A percentile compares a stretch with the other conserved stretches of the same genome.
Evolutionary conservation across 2,113 vertebrate genomes (phyloP).

Genomic region (Eublepharis macularius): DNA sequence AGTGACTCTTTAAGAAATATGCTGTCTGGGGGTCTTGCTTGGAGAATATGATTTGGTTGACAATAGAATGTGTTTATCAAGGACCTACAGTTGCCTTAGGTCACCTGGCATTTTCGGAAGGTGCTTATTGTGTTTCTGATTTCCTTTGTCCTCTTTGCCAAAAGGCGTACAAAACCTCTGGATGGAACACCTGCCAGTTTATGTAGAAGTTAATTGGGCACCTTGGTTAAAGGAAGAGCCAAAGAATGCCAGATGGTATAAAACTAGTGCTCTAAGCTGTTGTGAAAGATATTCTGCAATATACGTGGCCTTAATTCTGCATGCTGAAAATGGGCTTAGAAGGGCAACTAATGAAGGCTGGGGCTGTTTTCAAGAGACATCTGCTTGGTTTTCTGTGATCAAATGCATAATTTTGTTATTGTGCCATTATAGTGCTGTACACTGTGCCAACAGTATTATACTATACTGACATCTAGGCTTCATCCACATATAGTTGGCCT

Average conservation of each 20-base stretch:
- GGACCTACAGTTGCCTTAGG: background rate
- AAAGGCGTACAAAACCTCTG: background rate
- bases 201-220: rapidly evolving
- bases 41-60: background rate
- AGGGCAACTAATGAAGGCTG: background rate
- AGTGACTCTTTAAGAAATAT: slow-evolving; percentile 38
- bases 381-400: background rate
- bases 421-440: background rate
- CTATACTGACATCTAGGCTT: background rate
- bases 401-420: background rate
- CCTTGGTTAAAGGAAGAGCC: background rate
- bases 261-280: background rate
- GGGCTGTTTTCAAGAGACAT: background rate
- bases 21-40: slow-evolving; percentile 22
- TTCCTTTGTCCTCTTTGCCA: slow-evolving; percentile 16
- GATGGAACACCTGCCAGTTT: background rate
- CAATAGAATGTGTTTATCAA: slow-evolving; percentile 28
- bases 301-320: background rate
- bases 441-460: background rate
- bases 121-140: rapidly evolving
- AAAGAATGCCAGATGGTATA: background rate
- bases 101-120: background rate
- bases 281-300: background rate
- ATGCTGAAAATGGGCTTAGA: background rate
- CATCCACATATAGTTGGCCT: too few relatives aligned